phyloP scores from a whole-genome alignment of 2,888 invertebrate genomes.

The Chrysolina oricalcia region DNA sequence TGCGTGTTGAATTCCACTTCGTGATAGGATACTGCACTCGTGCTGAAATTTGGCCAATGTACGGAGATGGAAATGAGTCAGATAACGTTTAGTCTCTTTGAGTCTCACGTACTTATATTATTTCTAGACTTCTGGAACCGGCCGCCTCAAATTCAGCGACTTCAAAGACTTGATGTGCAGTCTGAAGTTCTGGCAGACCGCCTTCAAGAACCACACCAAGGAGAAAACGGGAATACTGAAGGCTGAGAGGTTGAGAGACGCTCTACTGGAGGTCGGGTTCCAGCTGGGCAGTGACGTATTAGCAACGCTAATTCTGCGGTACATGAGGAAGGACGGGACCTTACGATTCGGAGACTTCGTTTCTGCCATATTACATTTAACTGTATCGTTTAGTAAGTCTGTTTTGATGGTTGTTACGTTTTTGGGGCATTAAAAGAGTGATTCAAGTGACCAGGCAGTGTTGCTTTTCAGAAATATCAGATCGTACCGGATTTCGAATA shows the following conservation, averaged over 20 bases:
- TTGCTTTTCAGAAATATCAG: too few species aligned
- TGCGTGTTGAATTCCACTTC: too few species aligned
- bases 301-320: constrained; percentile 86
- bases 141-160: constrained; percentile 87
- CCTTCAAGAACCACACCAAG: constrained; percentile 91
- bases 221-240: constrained; percentile 92
- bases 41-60: too few species aligned
- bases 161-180: constrained; percentile 95
- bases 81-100: too few species aligned
- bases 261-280: constrained; percentile 90
- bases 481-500: too few species aligned
- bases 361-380: constrained; percentile 89
- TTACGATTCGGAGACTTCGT: constrained; percentile 94
- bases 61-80: too few species aligned
- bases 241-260: constrained; percentile 89
- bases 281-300: constrained; percentile 89
- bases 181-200: constrained; percentile 91
- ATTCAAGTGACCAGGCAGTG: too few species aligned
- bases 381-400: constrained; percentile 88
- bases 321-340: constrained; percentile 95
- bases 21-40: too few species aligned
- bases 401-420: too few species aligned
- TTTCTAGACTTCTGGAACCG: constrained; percentile 82
- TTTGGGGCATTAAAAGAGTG: too few species aligned
- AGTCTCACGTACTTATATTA: background rate